Conservation (phyloP, 2,888 invertebrate genomes). For the Mactromeris polynyma region DNA sequence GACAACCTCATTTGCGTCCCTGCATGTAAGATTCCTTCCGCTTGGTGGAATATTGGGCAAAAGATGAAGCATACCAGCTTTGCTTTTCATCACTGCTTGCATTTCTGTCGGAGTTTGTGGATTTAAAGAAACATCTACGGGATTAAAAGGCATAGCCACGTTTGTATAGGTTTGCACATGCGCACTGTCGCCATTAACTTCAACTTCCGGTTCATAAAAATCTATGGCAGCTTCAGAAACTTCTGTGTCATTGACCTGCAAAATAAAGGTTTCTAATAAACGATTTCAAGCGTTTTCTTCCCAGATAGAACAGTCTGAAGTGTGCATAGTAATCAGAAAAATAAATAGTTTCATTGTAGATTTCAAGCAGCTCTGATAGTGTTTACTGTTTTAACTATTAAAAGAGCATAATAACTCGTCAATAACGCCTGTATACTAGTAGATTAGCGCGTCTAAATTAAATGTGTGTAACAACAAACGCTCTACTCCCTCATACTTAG, state of each 20-base stretch:
- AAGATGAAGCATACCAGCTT: conserved; percentile 56
- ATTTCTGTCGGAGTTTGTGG: conserved; percentile 70
- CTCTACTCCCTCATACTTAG: no score
- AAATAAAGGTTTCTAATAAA: background rate
- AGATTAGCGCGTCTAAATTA: no score
- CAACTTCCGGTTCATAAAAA: conserved; percentile 50
- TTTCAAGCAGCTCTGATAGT: no score
- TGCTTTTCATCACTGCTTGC: conserved; percentile 69
- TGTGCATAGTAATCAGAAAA: no score
- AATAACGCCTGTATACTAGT: no score
- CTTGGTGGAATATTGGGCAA: conserved; percentile 55
- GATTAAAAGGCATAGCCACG: conserved; percentile 62
- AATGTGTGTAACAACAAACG: no score
- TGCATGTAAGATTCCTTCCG: conserved; percentile 63
- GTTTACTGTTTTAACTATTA: no score
- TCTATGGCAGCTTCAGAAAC: conserved; percentile 44
- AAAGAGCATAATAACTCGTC: no score
- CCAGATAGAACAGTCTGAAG: no score
- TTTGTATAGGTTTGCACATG: conserved; percentile 64
- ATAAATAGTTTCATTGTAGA: no score
- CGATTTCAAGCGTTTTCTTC: background rate
- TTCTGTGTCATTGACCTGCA: conserved; percentile 56
- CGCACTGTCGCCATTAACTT: conserved; percentile 36
- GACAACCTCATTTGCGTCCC: conserved; percentile 72
- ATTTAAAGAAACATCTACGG: conserved; percentile 67